These are phyloP conservation scores for Charaxes varanes DNA, from an alignment of 1,140 invertebrate genomes.

Conservation along the genomic window DNA sequence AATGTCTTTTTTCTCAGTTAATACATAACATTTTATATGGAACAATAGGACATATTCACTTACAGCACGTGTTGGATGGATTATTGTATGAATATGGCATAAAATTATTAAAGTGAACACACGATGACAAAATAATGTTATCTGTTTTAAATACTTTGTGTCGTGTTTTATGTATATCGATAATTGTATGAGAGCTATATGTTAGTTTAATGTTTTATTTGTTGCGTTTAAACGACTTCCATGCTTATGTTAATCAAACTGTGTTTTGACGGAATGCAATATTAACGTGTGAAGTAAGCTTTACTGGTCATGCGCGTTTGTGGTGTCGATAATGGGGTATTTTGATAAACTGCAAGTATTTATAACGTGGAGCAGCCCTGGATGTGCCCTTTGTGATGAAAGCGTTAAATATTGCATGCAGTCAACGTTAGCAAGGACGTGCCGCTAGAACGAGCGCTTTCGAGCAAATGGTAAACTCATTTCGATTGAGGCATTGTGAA, in stretches of 20 bases:
- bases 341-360: slow-evolving; percentile 38
- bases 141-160: no score
- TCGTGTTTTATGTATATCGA: no score
- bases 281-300: slow-evolving; percentile 61
- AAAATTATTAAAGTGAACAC: no score
- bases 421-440: slow-evolving; percentile 67
- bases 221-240: slow-evolving; percentile 32
- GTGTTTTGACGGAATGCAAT: slow-evolving; percentile 70
- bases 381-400: slow-evolving; percentile 47
- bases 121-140: no score
- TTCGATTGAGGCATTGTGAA: no score
- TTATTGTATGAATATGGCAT: no score
- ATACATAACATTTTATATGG: no score
- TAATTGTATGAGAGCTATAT: slow-evolving; percentile 19
- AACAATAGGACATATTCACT: no score
- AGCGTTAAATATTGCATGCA: slow-evolving; percentile 74
- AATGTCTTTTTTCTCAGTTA: no score
- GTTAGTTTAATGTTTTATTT: slow-evolving; percentile 19
- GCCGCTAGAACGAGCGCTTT: slow-evolving; percentile 59
- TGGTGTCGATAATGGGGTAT: slow-evolving; percentile 23
- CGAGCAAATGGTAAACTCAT: slow-evolving; percentile 60
- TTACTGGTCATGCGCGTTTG: slow-evolving; percentile 39
- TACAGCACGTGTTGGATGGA: no score
- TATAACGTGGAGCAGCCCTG: slow-evolving; percentile 48
- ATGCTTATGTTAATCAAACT: slow-evolving; percentile 38